Evolutionary conservation across 2,888 invertebrate genomes (phyloP), one percentile per base, ranked within the genome.

Genomic region (Agriotes lineatus): DNA sequence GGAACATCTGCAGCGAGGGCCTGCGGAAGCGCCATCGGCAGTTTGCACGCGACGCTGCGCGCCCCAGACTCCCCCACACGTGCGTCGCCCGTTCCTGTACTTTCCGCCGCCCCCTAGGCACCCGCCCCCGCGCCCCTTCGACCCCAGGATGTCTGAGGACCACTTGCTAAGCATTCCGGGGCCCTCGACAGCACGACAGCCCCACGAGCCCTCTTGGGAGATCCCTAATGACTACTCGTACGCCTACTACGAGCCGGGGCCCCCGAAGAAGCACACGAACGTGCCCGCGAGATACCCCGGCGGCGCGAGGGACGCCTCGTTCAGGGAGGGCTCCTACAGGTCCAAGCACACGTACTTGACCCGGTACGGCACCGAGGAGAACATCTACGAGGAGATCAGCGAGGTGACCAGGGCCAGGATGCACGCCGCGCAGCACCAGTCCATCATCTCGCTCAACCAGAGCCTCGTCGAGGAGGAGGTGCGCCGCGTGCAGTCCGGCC

Each of bases 391-490:
- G 82, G 93, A 93, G 85, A 93, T 93, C 74, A 90, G 90, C 35
- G 92, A 92, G 77, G 89, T 91, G 20, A 85, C 80, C 0, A 72
- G 80, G 57, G 77, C 80, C 0, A 72, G 80, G 37, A 73, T 79
- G 57, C 74, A 77, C 45, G 71, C 68, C 19, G 68, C 71, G 22
- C 73, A 72, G 25, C 73, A 72, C 7, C 83, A 87, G 42, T 90
- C 91, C 10, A 87, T 91, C 50, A 89, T 90, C 67, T 91, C 91
- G 5, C 84, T 91, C 67, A 90, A 90, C 79, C 89, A 91, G 80
- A 90, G 90, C 77, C 88, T 93, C 65, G 91, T 95, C 35, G 94
- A 93, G 80, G 94, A 94, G 82, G 95, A 95, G 84, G 91, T 94
- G 61, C 89, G 93, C 58, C 88, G 93, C 73, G 95, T 96, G 56